Percentiles rank a stretch among this genome's conserved stretches.
These are phyloP conservation scores for Neomorphus geoffroyi DNA, from an alignment of 2,797 vertebrate genomes.

Conservation along the genomic window DNA sequence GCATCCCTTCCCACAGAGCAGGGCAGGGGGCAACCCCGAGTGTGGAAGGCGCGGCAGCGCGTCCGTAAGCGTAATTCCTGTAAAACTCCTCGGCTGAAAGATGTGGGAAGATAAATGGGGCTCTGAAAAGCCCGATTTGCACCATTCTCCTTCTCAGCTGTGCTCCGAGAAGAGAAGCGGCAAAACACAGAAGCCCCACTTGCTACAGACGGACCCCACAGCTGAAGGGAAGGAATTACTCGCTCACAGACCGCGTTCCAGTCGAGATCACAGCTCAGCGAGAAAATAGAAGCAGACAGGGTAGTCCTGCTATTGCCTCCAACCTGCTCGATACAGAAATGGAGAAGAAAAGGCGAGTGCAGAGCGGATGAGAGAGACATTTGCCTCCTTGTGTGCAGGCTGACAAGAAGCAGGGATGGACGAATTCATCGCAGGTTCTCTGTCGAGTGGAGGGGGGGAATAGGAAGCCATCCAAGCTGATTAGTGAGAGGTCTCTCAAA, in stretches of 20 bases:
- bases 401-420: background rate
- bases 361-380: slow-evolving; percentile 55
- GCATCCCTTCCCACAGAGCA: background rate
- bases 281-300: slow-evolving; percentile 56
- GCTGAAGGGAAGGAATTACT: slow-evolving; percentile 29
- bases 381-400: slow-evolving; percentile 62
- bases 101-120: background rate
- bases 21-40: background rate
- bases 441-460: background rate
- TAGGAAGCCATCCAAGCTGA: slow-evolving; percentile 58
- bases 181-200: slow-evolving; percentile 15
- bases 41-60: accelerated
- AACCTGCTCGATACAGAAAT: background rate
- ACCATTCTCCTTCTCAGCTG: slow-evolving; percentile 50
- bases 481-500: slow-evolving; percentile 58
- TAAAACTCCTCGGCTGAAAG: background rate
- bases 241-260: background rate
- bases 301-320: slow-evolving; percentile 43
- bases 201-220: slow-evolving; percentile 39
- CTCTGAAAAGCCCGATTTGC: slow-evolving; percentile 10
- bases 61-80: background rate
- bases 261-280: slow-evolving; percentile 48
- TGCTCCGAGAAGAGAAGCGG: background rate
- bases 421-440: background rate
- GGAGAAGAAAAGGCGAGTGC: slow-evolving; percentile 34